phyloP scores from a whole-genome alignment of 2,888 invertebrate species.

The Junonia oenone region DNA sequence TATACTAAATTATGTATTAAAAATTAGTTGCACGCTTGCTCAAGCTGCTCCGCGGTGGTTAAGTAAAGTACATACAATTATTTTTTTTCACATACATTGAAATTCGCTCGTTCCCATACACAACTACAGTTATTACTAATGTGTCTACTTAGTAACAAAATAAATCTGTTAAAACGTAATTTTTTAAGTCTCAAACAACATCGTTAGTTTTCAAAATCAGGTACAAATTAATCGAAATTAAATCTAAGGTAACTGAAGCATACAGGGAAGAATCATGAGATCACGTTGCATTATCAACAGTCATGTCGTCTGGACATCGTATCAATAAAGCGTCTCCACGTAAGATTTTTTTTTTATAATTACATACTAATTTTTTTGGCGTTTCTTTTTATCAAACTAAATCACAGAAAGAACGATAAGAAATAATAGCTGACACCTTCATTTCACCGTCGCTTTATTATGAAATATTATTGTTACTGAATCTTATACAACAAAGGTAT shows the following conservation, averaged over 20 bases:
- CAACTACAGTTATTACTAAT: slow-evolving; percentile 45
- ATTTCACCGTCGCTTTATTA: slow-evolving; percentile 34
- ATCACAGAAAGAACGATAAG: slow-evolving; percentile 62
- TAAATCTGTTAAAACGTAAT: slow-evolving; percentile 66
- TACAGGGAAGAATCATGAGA: slow-evolving; percentile 68
- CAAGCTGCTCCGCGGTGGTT: slow-evolving; percentile 73
- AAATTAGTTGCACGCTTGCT: slow-evolving; percentile 68
- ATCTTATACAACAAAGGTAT: not conserved
- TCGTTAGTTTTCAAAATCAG: slow-evolving; percentile 64
- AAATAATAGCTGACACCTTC: slow-evolving; percentile 43
- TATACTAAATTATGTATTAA: slow-evolving; percentile 53
- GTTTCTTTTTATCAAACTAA: slow-evolving; percentile 63
- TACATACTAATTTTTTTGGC: slow-evolving; percentile 64
- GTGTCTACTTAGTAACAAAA: slow-evolving; percentile 56
- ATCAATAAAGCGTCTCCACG: slow-evolving; percentile 42
- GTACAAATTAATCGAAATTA: slow-evolving; percentile 76
- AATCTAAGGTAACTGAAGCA: slow-evolving; percentile 74
- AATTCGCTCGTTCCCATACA: slow-evolving; percentile 68
- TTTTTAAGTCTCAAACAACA: slow-evolving; percentile 61
- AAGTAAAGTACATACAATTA: slow-evolving; percentile 32
- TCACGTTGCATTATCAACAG: slow-evolving; percentile 50
- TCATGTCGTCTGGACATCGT: slow-evolving; percentile 19
- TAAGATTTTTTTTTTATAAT: slow-evolving; percentile 36
- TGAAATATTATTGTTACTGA: not conserved
- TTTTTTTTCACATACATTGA: slow-evolving; percentile 53